Evolutionary conservation across 1,140 invertebrate species (phyloP), one percentile per base, ranked within the genome.

Genomic region (Cotesia typhae): DNA sequence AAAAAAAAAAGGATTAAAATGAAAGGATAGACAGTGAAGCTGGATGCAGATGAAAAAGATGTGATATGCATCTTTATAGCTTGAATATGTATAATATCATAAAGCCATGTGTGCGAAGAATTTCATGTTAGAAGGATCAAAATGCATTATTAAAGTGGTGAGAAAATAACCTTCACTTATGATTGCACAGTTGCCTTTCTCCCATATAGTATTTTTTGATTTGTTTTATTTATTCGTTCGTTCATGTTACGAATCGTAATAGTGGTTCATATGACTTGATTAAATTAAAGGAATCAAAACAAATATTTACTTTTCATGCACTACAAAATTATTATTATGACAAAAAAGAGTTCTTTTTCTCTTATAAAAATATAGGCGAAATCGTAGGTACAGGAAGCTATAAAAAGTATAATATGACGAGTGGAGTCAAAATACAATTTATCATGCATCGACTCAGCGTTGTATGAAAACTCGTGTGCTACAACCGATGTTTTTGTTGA

Each of bases 121-220:
- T 66, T 75, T 75, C 78, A 75, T 74, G 76, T 74, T 77, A 76
- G 79, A 76, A 82, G 81, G 79, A 80, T 82, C 79, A 78, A 78
- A 83, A 80, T 74, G 80, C 84, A 87, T 87, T 84, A 87, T 87
- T 83, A 86, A 84, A 86, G 83, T 84, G 85, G 85, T 86, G 85
- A 87, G 85, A 87, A 86, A 87, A 87, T 87, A 86, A 83, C 85
- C 85, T 87, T 85, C 85, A 87, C 85, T 87, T 87, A 83, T 86
- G 85, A 87, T 87, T 87, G 86, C 84, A 87, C 85, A 82, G 85
- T 83, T 85, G 85, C 85, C 85, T 78, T 67, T 79, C 75, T 77
- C 79, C 79, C 76, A 79, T 80, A 36, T 4, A 59, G 51, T 36
- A 38, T 67, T 72, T 37, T 36, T 60, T 35, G 14, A 12, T 72